phyloP scores from a whole-genome alignment of 2,888 invertebrate species.

The Drosophila suboccidentalis region DNA sequence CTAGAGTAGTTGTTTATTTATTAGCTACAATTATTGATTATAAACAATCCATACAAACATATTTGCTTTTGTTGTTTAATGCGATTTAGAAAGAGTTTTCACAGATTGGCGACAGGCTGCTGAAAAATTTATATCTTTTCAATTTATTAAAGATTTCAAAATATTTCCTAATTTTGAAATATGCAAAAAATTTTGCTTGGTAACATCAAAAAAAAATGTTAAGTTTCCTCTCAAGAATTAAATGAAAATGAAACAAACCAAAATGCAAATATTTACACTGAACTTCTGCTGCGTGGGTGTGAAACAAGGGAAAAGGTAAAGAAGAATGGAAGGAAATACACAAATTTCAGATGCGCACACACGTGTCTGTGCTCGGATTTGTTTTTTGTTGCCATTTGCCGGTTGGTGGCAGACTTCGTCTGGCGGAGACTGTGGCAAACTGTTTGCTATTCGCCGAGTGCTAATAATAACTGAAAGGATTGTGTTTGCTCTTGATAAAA shows the following conservation, averaged over 20 bases:
- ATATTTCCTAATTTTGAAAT: not conserved
- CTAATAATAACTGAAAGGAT: constrained; percentile 55
- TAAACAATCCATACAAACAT: constrained; percentile 48
- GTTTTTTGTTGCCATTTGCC: constrained; percentile 26
- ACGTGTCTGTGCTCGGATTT: constrained; percentile 46
- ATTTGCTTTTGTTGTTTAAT: constrained; percentile 43
- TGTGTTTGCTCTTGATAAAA: constrained; percentile 44
- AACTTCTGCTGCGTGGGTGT: constrained; percentile 47
- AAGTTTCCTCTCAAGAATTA: constrained; percentile 2
- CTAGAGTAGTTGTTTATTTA: constrained; percentile 43
- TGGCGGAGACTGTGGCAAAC: constrained; percentile 36
- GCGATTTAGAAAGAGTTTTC: constrained; percentile 58
- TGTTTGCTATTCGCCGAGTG: constrained; percentile 26
- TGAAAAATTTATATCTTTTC: constrained; percentile 19
- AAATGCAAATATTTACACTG: constrained; percentile 67
- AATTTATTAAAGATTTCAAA: not conserved
- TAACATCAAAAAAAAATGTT: constrained; percentile 27
- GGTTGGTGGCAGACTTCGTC: constrained; percentile 17
- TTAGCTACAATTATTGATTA: constrained; percentile 49
- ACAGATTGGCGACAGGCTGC: constrained; percentile 58
- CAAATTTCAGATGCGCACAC: constrained; percentile 54
- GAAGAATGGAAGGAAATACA: constrained; percentile 6
- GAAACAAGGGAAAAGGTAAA: constrained; percentile 33
- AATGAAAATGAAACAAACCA: constrained; percentile 35
- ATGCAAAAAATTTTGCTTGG: constrained; percentile 9